Base-by-base conservation (phyloP, 2,888 invertebrate genomes). In the Trissonchulus sp. region DNA sequence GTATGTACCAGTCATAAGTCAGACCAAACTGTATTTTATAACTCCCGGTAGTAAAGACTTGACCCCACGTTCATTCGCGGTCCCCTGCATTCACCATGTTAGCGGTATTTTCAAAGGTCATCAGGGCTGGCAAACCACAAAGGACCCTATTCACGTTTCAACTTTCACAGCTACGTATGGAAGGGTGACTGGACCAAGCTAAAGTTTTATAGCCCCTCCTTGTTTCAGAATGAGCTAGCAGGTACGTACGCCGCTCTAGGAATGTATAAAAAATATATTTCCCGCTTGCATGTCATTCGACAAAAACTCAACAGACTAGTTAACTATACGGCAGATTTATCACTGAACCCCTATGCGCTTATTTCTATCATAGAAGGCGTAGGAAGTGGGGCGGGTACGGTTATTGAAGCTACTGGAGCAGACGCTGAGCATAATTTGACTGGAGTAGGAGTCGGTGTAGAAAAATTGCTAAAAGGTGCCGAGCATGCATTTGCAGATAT, bases 31-130 rank as follows among this genome's bases (percentile, higher is more conserved):
- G 2, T 38, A 23, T 8, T 74, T 74, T 74, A 2, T 71, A 30
- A 37, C 36, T n/a, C 74, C 74, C 3, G 74, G 69, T 35, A 69
- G 28, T n/a, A 2, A 34, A 2, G 74, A 74, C 23, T 15, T 74
- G 15, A n/a, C 71, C 8, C 3, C 31, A 71, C 8, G 2, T 2
- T 72, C 74, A 2, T 23, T 23, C 2, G 33, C 8, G 15, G 72
- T 75, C 15, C 30, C 23, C 23, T 75, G 75, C 48, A 33, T 38
- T 33, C 72, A 69, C 33, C 62, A 69, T 68, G 18, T 37, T 8
- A n/a, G 15, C 3, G 72, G 71, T 60, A 33, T 48, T 68, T 74
- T 63, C 65, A 28, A 8, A 8, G 15, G 8, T 15, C 15, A 8
- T 18, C 8, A 18, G 31, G 65, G 65, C 30, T 65, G 65, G 65